phyloP scores from a whole-genome alignment of 2,888 invertebrate genomes.

The Agonum fuliginosum region DNA sequence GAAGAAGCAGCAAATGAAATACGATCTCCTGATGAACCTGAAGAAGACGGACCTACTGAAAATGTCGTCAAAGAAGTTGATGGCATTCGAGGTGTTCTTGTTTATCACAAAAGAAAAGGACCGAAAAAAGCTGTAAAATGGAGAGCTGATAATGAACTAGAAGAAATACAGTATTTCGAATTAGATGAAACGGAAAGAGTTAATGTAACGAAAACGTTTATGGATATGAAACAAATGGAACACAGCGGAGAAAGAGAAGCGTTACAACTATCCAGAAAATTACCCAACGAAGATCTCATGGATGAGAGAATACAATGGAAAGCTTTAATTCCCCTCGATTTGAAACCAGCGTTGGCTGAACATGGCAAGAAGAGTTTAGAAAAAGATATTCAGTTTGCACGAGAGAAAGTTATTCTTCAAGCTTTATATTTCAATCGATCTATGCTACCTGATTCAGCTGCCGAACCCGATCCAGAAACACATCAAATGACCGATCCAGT shows the following conservation, averaged over 20 bases:
- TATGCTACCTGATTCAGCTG: slow-evolving; percentile 90
- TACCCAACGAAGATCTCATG: slow-evolving; percentile 87
- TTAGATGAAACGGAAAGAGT: slow-evolving; percentile 96
- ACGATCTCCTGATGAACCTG: slow-evolving; percentile 42
- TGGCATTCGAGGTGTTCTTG: slow-evolving; percentile 84
- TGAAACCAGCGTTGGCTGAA: slow-evolving; percentile 79
- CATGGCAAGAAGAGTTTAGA: slow-evolving; percentile 89
- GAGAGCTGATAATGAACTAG: slow-evolving; percentile 86
- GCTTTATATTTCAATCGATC: slow-evolving; percentile 87
- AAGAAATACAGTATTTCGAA: slow-evolving; percentile 92
- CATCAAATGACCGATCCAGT: slow-evolving; percentile 86
- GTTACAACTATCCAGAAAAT: slow-evolving; percentile 85
- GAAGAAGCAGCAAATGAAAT: slow-evolving; percentile 62
- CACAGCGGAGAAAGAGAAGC: slow-evolving; percentile 89
- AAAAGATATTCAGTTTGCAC: slow-evolving; percentile 88
- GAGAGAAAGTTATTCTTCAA: slow-evolving; percentile 89
- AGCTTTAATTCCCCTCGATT: slow-evolving; percentile 81
- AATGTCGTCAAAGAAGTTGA: slow-evolving; percentile 70
- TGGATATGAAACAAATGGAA: slow-evolving; percentile 94
- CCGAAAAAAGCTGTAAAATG: slow-evolving; percentile 89
- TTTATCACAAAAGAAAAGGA: slow-evolving; percentile 84
- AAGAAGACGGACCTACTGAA: slow-evolving; percentile 62
- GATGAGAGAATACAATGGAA: slow-evolving; percentile 88
- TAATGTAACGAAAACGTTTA: slow-evolving; percentile 94
- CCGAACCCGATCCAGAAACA: slow-evolving; percentile 90